Evolutionary conservation across 2,113 vertebrate species (phyloP).

Genomic region (Neodontobutis hainanensis): DNA sequence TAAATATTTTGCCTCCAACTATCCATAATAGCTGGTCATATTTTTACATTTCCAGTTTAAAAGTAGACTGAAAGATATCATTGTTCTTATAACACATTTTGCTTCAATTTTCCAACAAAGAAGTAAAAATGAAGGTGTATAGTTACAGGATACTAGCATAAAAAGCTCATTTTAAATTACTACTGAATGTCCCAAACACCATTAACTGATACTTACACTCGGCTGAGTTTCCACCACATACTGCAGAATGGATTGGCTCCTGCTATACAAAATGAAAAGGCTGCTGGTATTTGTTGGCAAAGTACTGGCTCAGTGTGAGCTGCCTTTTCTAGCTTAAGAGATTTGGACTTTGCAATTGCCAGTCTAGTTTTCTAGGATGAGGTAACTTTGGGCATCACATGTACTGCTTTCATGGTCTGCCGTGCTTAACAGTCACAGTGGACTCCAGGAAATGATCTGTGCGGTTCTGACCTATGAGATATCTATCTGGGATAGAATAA

Average conservation of each 20-base stretch:
- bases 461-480: slow-evolving; percentile 51
- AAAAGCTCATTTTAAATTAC: slow-evolving; percentile 8
- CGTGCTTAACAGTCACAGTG: slow-evolving; percentile 58
- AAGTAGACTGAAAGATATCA: too few species aligned
- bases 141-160: too few species aligned
- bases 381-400: slow-evolving; percentile 51
- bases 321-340: slow-evolving; percentile 7
- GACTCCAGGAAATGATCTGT: slow-evolving; percentile 56
- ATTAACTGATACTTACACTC: slow-evolving; percentile 20
- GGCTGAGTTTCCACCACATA: slow-evolving; percentile 11
- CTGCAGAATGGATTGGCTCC: slow-evolving; percentile 40
- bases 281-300: slow-evolving; percentile 28
- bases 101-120: too few species aligned
- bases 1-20: too few species aligned
- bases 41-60: too few species aligned
- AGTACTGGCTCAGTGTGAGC: slow-evolving; percentile 10
- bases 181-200: slow-evolving; percentile 13
- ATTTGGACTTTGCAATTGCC: slow-evolving; percentile 12
- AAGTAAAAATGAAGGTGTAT: too few species aligned
- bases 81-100: too few species aligned
- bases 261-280: slow-evolving; percentile 25
- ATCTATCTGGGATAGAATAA: slow-evolving; percentile 42
- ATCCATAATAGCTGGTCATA: too few species aligned
- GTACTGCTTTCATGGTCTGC: slow-evolving; percentile 48
- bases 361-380: slow-evolving; percentile 41